Evolutionary conservation across 1,140 invertebrate species (phyloP), one percentile per base, ranked within the genome.

Genomic region (Achatina immaculata): DNA sequence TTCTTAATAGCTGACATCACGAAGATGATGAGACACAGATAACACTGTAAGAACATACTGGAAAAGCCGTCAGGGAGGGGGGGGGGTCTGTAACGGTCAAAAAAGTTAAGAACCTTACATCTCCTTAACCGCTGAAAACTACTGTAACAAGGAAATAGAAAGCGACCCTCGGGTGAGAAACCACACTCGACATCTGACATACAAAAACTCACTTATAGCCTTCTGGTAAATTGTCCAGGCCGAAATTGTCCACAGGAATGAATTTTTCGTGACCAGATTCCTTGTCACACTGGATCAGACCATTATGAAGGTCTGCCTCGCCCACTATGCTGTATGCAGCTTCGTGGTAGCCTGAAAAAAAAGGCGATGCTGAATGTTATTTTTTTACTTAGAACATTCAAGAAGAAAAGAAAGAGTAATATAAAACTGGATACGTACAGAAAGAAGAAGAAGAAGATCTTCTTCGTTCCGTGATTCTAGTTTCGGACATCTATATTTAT

Each of bases 361-460:
- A 65, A 55, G n/a, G 51, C n/a, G 14, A 16, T 14, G 14, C 51
- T 55, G 51, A 55, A 14, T 14, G 14, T 55, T 55, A 16, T 55
- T 14, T 55, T n/a, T n/a, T 55, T 55, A 55, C 14, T 16, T 55
- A 55, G 51, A 55, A n/a, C 14, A n/a, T 16, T 14, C 51, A n/a
- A 55, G 51, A 55, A n/a, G n/a, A n/a, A 55, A n/a, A 55, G 51
- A 55, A n/a, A 55, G 51, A 55, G 51, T 16, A n/a, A 55, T 14
- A 55, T 14, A 55, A n/a, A 55, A n/a, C 14, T 14, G n/a, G 51
- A 55, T 14, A 55, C 14, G n/a, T 14, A 55, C 14, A 55, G 51
- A 55, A n/a, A 55, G 51, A 55, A n/a, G n/a, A n/a, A 55, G 51
- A 55, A n/a, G n/a, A n/a, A 55, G 51, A 55, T 14, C n/a, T n/a